Conservation (phyloP, 1,140 invertebrate species). For the Listronotus oregonensis region DNA sequence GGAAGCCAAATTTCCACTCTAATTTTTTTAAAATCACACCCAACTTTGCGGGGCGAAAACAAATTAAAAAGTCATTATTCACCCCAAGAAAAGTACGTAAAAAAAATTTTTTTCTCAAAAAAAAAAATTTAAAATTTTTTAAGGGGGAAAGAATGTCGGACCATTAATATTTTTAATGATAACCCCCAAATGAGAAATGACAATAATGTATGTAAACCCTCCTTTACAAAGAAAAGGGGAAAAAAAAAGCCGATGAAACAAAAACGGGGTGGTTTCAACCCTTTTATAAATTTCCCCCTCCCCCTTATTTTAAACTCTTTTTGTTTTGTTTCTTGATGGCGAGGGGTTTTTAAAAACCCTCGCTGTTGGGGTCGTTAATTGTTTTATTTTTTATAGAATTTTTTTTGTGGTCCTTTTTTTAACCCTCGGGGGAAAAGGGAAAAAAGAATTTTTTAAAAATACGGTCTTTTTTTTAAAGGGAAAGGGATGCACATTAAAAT, state of each 20-base stretch:
- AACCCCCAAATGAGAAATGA: slow-evolving; percentile 54
- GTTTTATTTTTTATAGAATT: slow-evolving; percentile 4
- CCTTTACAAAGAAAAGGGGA: slow-evolving; percentile 44
- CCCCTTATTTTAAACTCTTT: slow-evolving; percentile 43
- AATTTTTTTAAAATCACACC: slow-evolving; percentile 46
- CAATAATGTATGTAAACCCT: slow-evolving; percentile 55
- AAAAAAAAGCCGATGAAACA: slow-evolving; percentile 46
- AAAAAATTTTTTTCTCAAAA: slow-evolving; percentile 50
- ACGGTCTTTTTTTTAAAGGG: too few relatives aligned
- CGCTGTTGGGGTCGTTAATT: slow-evolving; percentile 36
- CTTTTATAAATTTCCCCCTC: slow-evolving; percentile 45
- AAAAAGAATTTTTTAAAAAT: neutral
- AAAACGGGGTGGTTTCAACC: slow-evolving; percentile 44
- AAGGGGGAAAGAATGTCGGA: slow-evolving; percentile 52
- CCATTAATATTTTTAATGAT: slow-evolving; percentile 56
- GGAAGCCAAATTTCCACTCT: slow-evolving; percentile 18
- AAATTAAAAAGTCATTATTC: slow-evolving; percentile 44
- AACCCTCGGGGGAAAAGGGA: too few relatives aligned
- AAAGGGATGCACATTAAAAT: too few relatives aligned
- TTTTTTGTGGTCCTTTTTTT: neutral
- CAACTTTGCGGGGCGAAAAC: slow-evolving; percentile 21
- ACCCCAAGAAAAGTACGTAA: slow-evolving; percentile 48
- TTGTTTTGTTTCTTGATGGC: slow-evolving; percentile 48
- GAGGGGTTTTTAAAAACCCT: slow-evolving; percentile 45
- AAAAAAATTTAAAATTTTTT: slow-evolving; percentile 54